Conservation (phyloP, 2,888 invertebrate genomes). For the Nebria brevicollis region DNA sequence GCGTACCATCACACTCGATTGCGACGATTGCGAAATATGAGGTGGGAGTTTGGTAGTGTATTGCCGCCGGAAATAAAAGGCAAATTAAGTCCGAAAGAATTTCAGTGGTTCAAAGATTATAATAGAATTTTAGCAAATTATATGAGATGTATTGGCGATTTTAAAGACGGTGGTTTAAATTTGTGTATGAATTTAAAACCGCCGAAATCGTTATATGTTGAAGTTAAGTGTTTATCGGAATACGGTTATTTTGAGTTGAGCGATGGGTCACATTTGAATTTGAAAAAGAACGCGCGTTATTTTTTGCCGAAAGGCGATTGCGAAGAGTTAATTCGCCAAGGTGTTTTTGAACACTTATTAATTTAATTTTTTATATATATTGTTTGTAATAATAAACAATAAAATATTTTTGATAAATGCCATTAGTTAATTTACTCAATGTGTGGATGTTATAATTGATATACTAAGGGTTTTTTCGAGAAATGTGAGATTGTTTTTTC, state of each 20-base stretch:
- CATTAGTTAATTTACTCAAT: no score
- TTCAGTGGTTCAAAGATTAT: slow-evolving; percentile 89
- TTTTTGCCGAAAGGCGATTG: slow-evolving; percentile 88
- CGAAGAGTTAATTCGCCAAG: slow-evolving; percentile 90
- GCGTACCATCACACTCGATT: slow-evolving; percentile 86
- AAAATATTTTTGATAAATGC: no score
- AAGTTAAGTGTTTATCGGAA: slow-evolving; percentile 89
- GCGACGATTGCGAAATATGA: slow-evolving; percentile 80
- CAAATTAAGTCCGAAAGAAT: slow-evolving; percentile 82
- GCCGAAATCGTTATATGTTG: slow-evolving; percentile 90
- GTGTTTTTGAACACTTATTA: slow-evolving; percentile 81
- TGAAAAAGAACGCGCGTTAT: slow-evolving; percentile 93
- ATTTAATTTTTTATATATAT: slow-evolving; percentile 53
- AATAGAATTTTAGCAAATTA: slow-evolving; percentile 86
- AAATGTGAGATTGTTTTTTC: background rate
- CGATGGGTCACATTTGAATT: slow-evolving; percentile 88
- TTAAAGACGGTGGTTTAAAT: slow-evolving; percentile 76
- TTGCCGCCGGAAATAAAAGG: slow-evolving; percentile 86
- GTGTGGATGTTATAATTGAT: no score
- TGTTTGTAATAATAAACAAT: no score
- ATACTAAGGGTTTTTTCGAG: background rate
- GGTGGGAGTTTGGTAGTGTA: slow-evolving; percentile 96
- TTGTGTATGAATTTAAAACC: slow-evolving; percentile 88
- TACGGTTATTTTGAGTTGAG: slow-evolving; percentile 95
- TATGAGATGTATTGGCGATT: slow-evolving; percentile 89